These are phyloP conservation scores for Pycnomerus fuliginosus DNA, from an alignment of 2,888 invertebrate species.

Conservation along the genomic window DNA sequence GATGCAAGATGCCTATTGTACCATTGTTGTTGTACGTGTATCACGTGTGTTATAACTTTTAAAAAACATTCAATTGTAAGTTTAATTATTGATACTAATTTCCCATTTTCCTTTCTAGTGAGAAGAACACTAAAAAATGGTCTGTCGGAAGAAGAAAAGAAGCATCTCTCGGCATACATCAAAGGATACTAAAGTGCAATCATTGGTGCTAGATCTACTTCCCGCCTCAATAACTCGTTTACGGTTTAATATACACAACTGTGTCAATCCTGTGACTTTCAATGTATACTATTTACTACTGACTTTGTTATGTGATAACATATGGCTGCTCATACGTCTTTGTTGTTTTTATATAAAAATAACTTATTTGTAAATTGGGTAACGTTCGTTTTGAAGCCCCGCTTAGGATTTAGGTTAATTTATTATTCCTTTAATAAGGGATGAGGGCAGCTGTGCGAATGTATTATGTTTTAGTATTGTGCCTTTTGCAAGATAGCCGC, in stretches of 20 bases:
- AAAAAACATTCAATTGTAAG: too few relatives aligned
- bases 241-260: slow-evolving; percentile 12
- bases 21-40: too few relatives aligned
- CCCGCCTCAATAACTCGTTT: background rate
- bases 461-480: slow-evolving; percentile 26
- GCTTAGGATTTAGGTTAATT: slow-evolving; percentile 28
- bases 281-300: slow-evolving; percentile 36
- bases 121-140: slow-evolving; percentile 80
- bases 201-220: background rate
- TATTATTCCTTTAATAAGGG: slow-evolving; percentile 29
- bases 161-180: slow-evolving; percentile 72
- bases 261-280: slow-evolving; percentile 31
- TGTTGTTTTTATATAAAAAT: slow-evolving; percentile 33
- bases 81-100: too few relatives aligned
- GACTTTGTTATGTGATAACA: slow-evolving; percentile 49
- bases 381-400: slow-evolving; percentile 25
- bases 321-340: slow-evolving; percentile 42
- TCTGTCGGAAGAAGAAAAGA: slow-evolving; percentile 77
- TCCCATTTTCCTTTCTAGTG: slow-evolving; percentile 58
- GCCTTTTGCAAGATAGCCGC: slow-evolving; percentile 31
- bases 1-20: too few relatives aligned
- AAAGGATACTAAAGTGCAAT: slow-evolving; percentile 62
- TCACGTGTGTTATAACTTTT: too few relatives aligned
- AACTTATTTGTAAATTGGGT: slow-evolving; percentile 21
- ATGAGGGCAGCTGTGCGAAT: slow-evolving; percentile 36